phyloP scores from a whole-genome alignment of 2,888 invertebrate genomes.

The Platypus cylindrus region DNA sequence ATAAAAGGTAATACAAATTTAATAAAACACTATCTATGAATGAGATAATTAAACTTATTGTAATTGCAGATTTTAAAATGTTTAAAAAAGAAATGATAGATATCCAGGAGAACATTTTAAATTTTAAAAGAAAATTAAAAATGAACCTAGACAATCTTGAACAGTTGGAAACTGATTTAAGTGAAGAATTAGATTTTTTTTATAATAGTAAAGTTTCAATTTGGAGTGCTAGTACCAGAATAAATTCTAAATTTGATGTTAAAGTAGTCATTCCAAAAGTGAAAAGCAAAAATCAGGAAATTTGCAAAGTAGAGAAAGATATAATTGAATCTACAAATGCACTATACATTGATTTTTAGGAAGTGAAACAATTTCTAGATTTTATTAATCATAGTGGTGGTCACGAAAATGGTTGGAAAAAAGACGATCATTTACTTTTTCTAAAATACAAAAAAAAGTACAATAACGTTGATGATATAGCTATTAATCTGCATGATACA shows the following conservation, averaged over 20 bases:
- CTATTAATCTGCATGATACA: slow-evolving; percentile 21
- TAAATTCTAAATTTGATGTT: slow-evolving; percentile 9
- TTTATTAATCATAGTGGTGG: slow-evolving; percentile 39
- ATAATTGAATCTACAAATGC: not conserved
- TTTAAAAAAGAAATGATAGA: slow-evolving; percentile 26
- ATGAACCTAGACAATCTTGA: slow-evolving; percentile 19
- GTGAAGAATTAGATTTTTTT: slow-evolving; percentile 21
- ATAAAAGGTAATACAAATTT: slow-evolving; percentile 10
- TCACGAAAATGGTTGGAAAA: slow-evolving; percentile 44
- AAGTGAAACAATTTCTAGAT: slow-evolving; percentile 42
- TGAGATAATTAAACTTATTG: slow-evolving; percentile 5
- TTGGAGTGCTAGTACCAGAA: slow-evolving; percentile 24
- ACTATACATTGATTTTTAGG: slow-evolving; percentile 26
- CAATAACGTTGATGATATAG: slow-evolving; percentile 22
- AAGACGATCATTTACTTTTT: slow-evolving; percentile 44
- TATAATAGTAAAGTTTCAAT: slow-evolving; percentile 25
- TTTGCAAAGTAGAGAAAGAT: slow-evolving; percentile 18
- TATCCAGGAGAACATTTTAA: slow-evolving; percentile 26
- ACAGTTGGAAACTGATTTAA: slow-evolving; percentile 21
- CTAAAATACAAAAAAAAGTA: slow-evolving; percentile 30
- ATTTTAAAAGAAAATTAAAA: slow-evolving; percentile 19
- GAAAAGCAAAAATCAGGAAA: slow-evolving; percentile 12
- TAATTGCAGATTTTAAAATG: slow-evolving; percentile 22
- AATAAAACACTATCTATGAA: not conserved
- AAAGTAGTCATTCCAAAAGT: slow-evolving; percentile 11